Evolutionary conservation across 2,113 vertebrate genomes (phyloP).

Genomic region (Phasianus colchicus): DNA sequence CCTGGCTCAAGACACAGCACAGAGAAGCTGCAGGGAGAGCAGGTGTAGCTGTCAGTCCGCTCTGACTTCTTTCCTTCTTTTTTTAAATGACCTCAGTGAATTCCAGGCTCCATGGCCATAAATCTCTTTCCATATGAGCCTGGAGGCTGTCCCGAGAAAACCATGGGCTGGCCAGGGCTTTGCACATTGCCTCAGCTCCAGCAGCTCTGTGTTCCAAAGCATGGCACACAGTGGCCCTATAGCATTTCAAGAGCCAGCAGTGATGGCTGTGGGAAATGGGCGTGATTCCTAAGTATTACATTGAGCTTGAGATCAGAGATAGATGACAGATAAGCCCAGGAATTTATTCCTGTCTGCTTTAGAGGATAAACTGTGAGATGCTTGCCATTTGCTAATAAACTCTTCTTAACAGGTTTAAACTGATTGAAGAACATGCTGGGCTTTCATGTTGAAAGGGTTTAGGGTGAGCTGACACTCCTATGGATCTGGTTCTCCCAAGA

Average conservation of each 20-base stretch:
- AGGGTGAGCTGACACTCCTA: not conserved
- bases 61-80: not conserved
- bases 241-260: not conserved
- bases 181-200: not conserved
- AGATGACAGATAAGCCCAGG: not conserved
- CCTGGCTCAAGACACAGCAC: not conserved
- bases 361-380: not conserved
- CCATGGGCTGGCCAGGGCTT: not conserved
- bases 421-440: not conserved
- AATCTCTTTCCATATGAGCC: not conserved
- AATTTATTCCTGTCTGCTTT: not conserved
- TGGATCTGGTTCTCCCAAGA: not conserved
- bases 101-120: not conserved
- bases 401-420: slow-evolving; percentile 37
- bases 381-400: slow-evolving; percentile 26
- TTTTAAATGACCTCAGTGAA: not conserved
- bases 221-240: not conserved
- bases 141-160: not conserved
- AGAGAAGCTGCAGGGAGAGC: not conserved
- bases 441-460: not conserved
- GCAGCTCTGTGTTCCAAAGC: not conserved
- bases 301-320: not conserved
- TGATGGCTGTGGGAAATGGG: not conserved
- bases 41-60: not conserved
- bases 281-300: not conserved